Conservation (phyloP, 1,140 invertebrate genomes). For the Brachionus sp. region DNA sequence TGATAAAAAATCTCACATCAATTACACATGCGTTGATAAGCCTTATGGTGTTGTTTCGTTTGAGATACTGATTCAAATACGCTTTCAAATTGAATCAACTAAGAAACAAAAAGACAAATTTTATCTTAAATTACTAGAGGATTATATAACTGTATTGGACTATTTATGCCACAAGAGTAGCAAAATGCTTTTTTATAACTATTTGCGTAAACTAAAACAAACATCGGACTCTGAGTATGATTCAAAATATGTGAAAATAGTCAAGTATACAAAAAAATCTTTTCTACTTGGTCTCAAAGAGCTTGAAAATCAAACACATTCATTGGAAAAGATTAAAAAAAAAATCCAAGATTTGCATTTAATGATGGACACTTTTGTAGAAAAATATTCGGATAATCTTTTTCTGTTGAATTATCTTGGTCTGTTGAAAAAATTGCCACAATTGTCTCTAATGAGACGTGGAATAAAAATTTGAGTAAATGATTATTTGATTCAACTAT, state of each 20-base stretch:
- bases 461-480: not conserved
- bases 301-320: not conserved
- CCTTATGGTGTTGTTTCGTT: not conserved
- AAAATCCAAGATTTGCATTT: not conserved
- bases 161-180: constrained; percentile 11
- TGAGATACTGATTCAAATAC: not conserved
- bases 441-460: not conserved
- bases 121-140: not conserved
- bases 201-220: not conserved
- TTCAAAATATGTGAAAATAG: not conserved
- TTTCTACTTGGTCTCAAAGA: not conserved
- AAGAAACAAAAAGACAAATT: not conserved
- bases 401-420: not conserved
- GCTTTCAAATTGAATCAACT: not conserved
- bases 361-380: not conserved
- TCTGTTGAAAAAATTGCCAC: not conserved
- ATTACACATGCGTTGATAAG: constrained; percentile 1
- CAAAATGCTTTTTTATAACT: not conserved
- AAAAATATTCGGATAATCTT: not conserved
- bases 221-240: not conserved
- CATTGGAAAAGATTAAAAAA: not conserved
- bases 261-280: constrained; percentile 2
- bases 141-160: constrained; percentile 1
- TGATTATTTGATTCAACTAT: too few species aligned
- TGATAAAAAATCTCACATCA: not conserved